Percentiles rank a stretch among this genome's conserved stretches.
Conservation (phyloP, 2,113 vertebrate genomes). For the Eurypyga helias region DNA sequence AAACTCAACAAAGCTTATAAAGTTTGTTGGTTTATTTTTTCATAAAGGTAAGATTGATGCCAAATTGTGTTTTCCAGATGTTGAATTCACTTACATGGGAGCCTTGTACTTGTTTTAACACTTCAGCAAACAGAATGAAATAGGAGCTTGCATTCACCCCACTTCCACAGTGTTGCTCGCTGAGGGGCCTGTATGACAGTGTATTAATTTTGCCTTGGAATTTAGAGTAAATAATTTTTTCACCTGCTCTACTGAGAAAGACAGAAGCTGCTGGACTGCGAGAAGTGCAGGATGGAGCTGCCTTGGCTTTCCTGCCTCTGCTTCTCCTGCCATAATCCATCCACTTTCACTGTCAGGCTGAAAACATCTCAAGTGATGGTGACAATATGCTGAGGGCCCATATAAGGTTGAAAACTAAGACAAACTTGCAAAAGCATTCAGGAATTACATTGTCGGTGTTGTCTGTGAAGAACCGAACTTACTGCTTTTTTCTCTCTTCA, state of each 20-base stretch:
- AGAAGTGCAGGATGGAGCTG: neutral
- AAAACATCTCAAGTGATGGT: neutral
- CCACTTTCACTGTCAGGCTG: neutral
- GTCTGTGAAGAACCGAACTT: neutral
- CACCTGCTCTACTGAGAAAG: neutral
- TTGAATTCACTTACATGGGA: neutral
- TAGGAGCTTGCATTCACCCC: neutral
- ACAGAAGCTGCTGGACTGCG: neutral
- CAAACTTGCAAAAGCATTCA: neutral
- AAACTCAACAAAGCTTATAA: neutral
- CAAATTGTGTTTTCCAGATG: neutral
- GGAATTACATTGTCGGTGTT: neutral
- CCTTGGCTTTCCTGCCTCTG: neutral
- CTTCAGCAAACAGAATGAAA: neutral
- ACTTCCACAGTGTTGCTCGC: neutral
- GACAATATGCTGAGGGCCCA: neutral
- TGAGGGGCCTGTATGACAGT: neutral
- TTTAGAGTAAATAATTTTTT: neutral
- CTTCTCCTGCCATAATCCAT: neutral
- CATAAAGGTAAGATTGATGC: neutral
- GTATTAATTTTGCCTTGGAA: neutral
- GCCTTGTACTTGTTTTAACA: neutral
- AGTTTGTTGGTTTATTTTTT: too few relatives aligned
- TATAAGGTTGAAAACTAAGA: neutral
- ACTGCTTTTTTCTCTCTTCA: neutral